phyloP scores from a whole-genome alignment of 2,113 vertebrate genomes.

The Bufo gargarizans region DNA sequence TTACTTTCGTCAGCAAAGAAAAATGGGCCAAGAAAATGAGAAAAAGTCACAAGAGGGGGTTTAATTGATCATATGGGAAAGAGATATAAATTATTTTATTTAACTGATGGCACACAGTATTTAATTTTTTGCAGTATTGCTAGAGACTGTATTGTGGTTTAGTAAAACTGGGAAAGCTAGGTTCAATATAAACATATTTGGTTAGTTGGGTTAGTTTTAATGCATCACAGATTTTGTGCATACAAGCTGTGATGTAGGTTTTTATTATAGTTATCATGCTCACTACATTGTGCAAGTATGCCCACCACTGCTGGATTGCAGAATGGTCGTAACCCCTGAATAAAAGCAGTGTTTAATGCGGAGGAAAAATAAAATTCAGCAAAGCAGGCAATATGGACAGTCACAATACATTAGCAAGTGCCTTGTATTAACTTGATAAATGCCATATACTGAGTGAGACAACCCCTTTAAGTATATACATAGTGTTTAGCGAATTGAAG shows the following conservation, averaged over 20 bases:
- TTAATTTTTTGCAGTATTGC: background rate
- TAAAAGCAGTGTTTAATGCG: too few relatives aligned
- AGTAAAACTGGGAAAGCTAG: background rate
- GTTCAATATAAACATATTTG: background rate
- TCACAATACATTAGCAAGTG: too few relatives aligned
- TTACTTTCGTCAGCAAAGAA: constrained; percentile 11
- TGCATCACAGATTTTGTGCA: background rate
- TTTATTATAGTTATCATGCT: background rate
- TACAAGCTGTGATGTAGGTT: background rate
- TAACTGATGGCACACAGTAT: background rate
- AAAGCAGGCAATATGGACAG: too few relatives aligned
- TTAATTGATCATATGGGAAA: constrained; percentile 8
- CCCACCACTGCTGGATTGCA: too few relatives aligned
- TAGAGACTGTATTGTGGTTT: background rate
- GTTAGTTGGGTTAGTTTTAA: background rate
- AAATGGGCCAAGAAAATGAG: background rate
- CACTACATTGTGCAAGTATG: background rate
- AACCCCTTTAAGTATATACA: too few relatives aligned
- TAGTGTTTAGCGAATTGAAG: too few relatives aligned
- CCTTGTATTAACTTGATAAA: too few relatives aligned
- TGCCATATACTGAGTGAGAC: too few relatives aligned
- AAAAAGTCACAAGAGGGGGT: background rate
- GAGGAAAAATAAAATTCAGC: too few relatives aligned
- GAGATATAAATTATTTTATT: background rate
- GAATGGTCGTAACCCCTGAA: too few relatives aligned